Base-by-base conservation (phyloP, 2,113 vertebrate species). In the Isichthys henryi region DNA sequence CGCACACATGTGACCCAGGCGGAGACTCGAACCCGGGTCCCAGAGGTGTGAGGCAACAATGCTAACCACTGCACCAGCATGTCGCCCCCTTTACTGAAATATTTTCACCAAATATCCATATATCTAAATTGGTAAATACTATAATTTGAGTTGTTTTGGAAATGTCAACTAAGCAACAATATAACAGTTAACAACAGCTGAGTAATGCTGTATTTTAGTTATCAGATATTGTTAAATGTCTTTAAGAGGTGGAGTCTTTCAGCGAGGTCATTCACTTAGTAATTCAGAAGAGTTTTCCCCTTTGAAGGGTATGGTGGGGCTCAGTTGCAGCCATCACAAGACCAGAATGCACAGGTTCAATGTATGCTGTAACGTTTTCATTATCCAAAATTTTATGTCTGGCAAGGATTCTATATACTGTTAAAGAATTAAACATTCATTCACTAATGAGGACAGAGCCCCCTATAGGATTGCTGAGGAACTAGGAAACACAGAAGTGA, bases 381-480 rank as follows among this genome's bases (percentile, higher is more conserved):
- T 77, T 77, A 70, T 13, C 62, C 2, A 4, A 31, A 31, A 13
- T 31, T 31, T 70, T n/a, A 70, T 1, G 5, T 7, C 19, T 23
- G 53, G 53, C 62, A 70, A 11, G 62, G 9, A 31, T 31, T 31
- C 11, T 31, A 3, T 31, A 70, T 2, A 31, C 19, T 23, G 53
- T 56, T 56, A 39, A 82, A 17, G 77, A 43, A 21, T 19, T 35
- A 17, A 19, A 43, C 35, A 2, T 19, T 49, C 23, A 50, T 8
- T 49, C 15, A 35, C 53, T 52, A 35, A 87, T 52, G 52, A 87
- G 49, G 31, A 87, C 15, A 35, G 88, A 77, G 88, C 88, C 88
- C 88, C 52, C 88, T 89, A 50, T 11, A 53, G 88, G 77, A n/a
- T 15, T 11, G 9, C 35, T 17, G 43, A 84, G 88, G 88, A 82